Conservation (phyloP, 64 coral and sea anemone genomes). For the Orbicella faveolata region DNA sequence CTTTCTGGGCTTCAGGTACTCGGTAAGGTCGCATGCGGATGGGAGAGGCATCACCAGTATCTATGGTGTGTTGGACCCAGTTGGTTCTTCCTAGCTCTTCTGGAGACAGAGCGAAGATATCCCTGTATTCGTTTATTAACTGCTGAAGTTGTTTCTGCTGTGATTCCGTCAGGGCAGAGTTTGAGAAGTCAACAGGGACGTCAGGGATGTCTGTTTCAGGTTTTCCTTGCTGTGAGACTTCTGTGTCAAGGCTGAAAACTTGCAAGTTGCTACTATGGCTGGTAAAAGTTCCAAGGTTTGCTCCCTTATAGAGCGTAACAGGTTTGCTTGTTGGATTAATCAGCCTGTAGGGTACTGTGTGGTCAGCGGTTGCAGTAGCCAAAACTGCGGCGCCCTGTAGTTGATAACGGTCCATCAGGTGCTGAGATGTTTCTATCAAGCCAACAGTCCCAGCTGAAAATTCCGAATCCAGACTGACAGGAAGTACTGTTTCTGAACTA, state of each 20-base stretch:
- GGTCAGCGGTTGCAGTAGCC: neutral
- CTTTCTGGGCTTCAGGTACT: neutral
- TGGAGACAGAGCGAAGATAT: conserved; percentile 13
- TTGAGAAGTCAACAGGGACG: neutral
- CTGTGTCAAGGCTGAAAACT: neutral
- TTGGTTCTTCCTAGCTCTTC: conserved; percentile 24
- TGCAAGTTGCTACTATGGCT: neutral
- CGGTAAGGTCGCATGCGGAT: conserved; percentile 14
- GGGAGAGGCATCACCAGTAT: conserved; percentile 5
- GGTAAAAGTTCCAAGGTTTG: conserved; percentile 23
- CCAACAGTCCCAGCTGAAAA: neutral
- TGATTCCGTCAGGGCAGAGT: neutral
- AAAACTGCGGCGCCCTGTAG: conserved; percentile 33
- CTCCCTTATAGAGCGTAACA: neutral
- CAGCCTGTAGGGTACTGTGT: conserved; percentile 10
- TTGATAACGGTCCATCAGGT: conserved; percentile 6
- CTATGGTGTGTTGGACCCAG: conserved; percentile 28
- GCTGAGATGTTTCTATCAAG: conserved; percentile 1
- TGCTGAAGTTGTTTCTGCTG: neutral
- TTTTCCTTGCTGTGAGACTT: neutral
- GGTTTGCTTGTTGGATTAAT: conserved; percentile 26
- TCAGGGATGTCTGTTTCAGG: neutral
- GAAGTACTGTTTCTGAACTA: neutral
- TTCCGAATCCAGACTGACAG: neutral
- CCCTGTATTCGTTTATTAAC: conserved; percentile 21